These are phyloP conservation scores for Crotophaga sulcirostris DNA, from an alignment of 2,113 vertebrate species.

Conservation along the genomic window DNA sequence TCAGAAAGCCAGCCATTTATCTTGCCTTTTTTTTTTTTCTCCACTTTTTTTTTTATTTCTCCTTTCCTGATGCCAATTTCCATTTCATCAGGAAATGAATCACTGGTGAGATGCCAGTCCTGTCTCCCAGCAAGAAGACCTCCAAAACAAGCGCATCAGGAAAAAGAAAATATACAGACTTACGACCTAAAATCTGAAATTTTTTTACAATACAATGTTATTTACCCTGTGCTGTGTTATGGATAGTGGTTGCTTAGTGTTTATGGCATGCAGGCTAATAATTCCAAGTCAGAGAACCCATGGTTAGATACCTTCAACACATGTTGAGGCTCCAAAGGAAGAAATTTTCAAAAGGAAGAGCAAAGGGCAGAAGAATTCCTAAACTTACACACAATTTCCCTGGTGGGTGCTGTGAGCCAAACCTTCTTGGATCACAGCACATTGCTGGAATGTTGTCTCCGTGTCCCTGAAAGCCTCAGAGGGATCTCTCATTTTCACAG, in stretches of 20 bases:
- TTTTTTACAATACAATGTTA: not conserved
- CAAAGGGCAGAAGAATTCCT: not conserved
- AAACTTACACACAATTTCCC: not conserved
- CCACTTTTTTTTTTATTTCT: not conserved
- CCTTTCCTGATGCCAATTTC: slow-evolving; percentile 23
- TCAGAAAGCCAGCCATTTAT: slow-evolving; percentile 62
- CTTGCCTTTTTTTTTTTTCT: not conserved
- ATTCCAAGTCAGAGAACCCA: not conserved
- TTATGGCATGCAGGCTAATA: not conserved
- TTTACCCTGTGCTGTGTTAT: not conserved
- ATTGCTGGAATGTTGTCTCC: not conserved
- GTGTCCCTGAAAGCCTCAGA: not conserved
- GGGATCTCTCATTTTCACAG: not conserved
- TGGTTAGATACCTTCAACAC: not conserved
- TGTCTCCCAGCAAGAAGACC: not conserved
- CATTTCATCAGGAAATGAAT: slow-evolving; percentile 51
- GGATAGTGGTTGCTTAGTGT: not conserved
- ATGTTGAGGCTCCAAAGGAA: not conserved
- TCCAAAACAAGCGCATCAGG: not conserved
- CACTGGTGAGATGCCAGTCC: slow-evolving; percentile 7
- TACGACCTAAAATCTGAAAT: not conserved
- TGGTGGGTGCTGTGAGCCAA: not conserved
- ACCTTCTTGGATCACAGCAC: not conserved
- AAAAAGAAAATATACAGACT: not conserved
- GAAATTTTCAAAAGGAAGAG: not conserved